A percentile compares a stretch with the other conserved stretches of the same genome.
phyloP scores from a whole-genome alignment of 2,797 vertebrate species.

The Adrianichthys oophorus region DNA sequence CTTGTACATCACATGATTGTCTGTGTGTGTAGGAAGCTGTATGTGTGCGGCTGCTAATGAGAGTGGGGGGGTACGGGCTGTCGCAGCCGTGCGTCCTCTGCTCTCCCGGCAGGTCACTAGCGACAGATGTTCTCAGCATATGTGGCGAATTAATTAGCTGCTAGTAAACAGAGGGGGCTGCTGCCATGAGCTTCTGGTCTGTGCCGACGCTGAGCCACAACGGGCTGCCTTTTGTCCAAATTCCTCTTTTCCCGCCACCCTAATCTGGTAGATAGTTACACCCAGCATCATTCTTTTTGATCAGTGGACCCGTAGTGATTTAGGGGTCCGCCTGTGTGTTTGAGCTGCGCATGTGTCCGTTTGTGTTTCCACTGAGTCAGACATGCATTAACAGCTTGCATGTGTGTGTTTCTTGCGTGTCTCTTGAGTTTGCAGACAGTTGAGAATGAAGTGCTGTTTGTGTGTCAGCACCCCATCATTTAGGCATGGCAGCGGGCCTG shows the following conservation, averaged over 20 bases:
- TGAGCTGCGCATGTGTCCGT: slow-evolving; percentile 33
- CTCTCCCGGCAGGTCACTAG: slow-evolving; percentile 94
- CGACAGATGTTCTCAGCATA: slow-evolving; percentile 99
- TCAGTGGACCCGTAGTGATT: slow-evolving; percentile 75
- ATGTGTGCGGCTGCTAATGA: slow-evolving; percentile 65
- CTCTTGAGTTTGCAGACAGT: slow-evolving; percentile 49
- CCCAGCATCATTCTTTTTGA: slow-evolving; percentile 96
- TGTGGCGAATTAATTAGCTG: slow-evolving; percentile 99
- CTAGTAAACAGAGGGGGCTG: slow-evolving; percentile 96
- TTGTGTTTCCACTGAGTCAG: slow-evolving; percentile 31
- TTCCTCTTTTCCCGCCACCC: slow-evolving; percentile 78
- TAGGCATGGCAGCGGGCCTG: slow-evolving; percentile 76
- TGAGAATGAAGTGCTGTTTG: slow-evolving; percentile 25
- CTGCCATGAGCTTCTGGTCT: slow-evolving; percentile 85
- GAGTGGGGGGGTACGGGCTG: slow-evolving; percentile 74
- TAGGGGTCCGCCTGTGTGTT: slow-evolving; percentile 47
- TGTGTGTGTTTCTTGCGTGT: slow-evolving; percentile 28
- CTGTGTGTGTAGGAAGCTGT: slow-evolving; percentile 24
- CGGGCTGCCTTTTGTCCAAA: slow-evolving; percentile 90
- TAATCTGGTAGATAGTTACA: slow-evolving; percentile 80
- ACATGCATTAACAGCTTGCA: slow-evolving; percentile 23
- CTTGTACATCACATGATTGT: slow-evolving; percentile 61
- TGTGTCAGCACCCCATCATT: slow-evolving; percentile 62
- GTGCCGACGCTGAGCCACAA: slow-evolving; percentile 57
- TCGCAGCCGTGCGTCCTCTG: slow-evolving; percentile 93